Percentiles rank a stretch among this genome's conserved stretches.
Conservation (phyloP, 2,113 vertebrate genomes). For the Heterochromis multidens region DNA sequence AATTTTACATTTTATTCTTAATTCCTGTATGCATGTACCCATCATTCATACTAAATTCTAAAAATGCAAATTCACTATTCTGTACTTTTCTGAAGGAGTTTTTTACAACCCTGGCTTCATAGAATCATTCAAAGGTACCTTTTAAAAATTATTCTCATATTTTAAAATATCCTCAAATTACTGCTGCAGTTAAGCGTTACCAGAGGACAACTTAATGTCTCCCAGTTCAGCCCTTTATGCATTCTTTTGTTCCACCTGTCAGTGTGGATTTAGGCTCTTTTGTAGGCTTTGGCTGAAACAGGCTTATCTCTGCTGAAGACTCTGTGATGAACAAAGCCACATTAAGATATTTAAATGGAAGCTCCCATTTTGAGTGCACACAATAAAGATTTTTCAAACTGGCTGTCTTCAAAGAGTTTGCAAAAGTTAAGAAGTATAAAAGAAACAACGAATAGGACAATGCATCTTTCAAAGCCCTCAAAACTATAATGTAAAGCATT, state of each 20-base stretch:
- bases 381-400: conserved; percentile 47
- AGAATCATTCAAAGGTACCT: not conserved
- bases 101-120: not conserved
- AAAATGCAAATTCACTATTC: not conserved
- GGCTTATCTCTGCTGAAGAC: conserved; percentile 75
- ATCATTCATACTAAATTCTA: not conserved
- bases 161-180: not conserved
- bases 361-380: conserved; percentile 43
- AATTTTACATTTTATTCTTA: not conserved
- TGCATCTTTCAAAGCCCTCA: not conserved
- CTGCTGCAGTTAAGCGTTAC: conserved; percentile 19
- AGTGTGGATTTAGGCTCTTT: conserved; percentile 73
- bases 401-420: conserved; percentile 17
- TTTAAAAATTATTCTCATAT: not conserved
- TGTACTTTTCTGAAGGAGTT: not conserved
- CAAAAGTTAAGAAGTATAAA: conserved; percentile 10
- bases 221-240: conserved; percentile 46
- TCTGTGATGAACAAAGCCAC: conserved; percentile 72
- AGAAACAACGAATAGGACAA: not conserved
- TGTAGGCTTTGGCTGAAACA: conserved; percentile 72
- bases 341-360: conserved; percentile 71
- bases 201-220: conserved; percentile 62
- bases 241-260: conserved; percentile 79
- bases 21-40: not conserved
- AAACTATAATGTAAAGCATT: not conserved